Evolutionary conservation across 1,140 invertebrate genomes (phyloP).

Genomic region (Sminthurinus signatus): DNA sequence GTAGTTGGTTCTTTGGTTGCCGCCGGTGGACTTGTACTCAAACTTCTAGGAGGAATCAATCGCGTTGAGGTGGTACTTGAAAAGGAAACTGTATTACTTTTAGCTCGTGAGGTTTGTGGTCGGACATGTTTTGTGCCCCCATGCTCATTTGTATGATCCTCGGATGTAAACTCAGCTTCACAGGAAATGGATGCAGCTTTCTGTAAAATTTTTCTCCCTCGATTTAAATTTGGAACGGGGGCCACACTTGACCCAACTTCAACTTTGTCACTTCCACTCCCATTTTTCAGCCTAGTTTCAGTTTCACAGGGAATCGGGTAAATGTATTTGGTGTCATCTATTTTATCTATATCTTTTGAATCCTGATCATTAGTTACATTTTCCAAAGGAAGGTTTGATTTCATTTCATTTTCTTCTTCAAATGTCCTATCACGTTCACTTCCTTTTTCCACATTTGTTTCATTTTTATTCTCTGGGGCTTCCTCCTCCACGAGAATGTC

Average conservation of each 20-base stretch:
- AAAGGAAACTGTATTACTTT: not conserved
- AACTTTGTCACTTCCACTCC: too few relatives aligned
- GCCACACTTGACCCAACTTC: too few relatives aligned
- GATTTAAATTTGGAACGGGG: too few relatives aligned
- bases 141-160: not conserved
- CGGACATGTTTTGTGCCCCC: not conserved
- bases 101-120: not conserved
- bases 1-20: not conserved
- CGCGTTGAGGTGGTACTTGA: not conserved
- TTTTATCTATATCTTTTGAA: too few relatives aligned
- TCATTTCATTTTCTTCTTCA: too few relatives aligned
- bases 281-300: too few relatives aligned
- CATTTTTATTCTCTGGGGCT: not conserved
- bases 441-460: not conserved
- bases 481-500: not conserved
- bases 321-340: too few relatives aligned
- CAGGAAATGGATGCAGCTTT: slow-evolving; percentile 37
- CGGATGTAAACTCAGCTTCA: slow-evolving; percentile 21
- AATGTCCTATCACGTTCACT: too few relatives aligned
- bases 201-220: too few relatives aligned
- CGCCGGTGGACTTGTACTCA: not conserved
- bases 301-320: too few relatives aligned
- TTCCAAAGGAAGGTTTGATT: too few relatives aligned
- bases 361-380: too few relatives aligned
- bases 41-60: not conserved